Base-by-base conservation (phyloP, 2,797 vertebrate genomes). In the Enteromius treurensis region DNA sequence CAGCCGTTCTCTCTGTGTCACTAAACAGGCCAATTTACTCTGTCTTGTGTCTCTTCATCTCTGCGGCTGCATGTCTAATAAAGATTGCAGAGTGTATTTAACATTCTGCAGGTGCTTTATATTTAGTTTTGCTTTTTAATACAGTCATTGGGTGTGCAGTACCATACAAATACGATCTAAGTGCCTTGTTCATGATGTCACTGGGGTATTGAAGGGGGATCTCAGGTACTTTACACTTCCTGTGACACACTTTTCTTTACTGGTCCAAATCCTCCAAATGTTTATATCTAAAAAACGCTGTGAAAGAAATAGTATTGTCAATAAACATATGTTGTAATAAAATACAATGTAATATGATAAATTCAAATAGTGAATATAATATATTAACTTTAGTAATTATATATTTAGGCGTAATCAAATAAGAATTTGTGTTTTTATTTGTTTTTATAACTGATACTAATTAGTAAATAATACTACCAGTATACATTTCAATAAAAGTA, bases 1-100 rank as follows among this genome's bases (percentile, higher is more conserved):
- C 88, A 87, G 85, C 89, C 78, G 79, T 88, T 65, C 85, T 88
- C 86, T 88, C 55, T 76, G 77, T 85, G 82, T 88, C 89, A 90
- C 85, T 55, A 75, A 79, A 75, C 49, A 73, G 80, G 76, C 75
- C 67, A 51, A 78, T 80, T 69, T 70, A n/a, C 85, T 79, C 73
- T 37, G 23, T 19, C 2, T 65, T 45, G 11, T 62, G 49, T 77
- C 14, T 47, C 23, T 81, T 62, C 45, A 69, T 76, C 65, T 68
- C 74, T 58, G 6, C 37, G 13, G 34, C 29, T 80, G 15, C 19
- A 5, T 64, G 10, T 10, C 5, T 64, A 5, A 74, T 47, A 32
- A 62, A 3, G 29, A 71, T 4, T 3, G 32, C 21, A 68, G 55
- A 37, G 29, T 80, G 15, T 55, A 26, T 26, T 58, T 40, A 37